These are phyloP conservation scores for Selenia dentaria DNA, from an alignment of 2,888 invertebrate genomes.

Conservation along the genomic window DNA sequence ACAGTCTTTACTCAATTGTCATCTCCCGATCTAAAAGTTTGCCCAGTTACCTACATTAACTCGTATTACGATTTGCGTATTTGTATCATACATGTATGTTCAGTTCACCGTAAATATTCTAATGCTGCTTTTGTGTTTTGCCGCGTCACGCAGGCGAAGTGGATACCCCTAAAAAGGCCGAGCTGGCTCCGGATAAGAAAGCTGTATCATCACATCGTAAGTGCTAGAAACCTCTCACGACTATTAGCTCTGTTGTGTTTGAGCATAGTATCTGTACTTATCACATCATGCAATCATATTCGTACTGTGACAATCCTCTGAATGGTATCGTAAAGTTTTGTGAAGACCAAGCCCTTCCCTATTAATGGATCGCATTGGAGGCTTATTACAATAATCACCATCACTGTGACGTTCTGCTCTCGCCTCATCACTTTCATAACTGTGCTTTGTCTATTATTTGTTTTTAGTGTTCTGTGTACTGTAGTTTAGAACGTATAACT, in stretches of 20 bases:
- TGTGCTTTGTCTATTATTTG: constrained; percentile 37
- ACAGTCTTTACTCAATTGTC: constrained; percentile 15
- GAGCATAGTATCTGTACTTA: constrained; percentile 23
- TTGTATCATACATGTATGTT: constrained; percentile 47
- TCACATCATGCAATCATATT: constrained; percentile 31
- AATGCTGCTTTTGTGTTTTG: constrained; percentile 83
- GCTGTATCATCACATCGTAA: constrained; percentile 78
- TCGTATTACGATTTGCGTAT: constrained; percentile 25
- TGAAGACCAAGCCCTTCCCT: constrained; percentile 14
- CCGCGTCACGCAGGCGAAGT: constrained; percentile 79
- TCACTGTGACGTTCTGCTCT: constrained; percentile 29
- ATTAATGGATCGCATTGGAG: constrained; percentile 34
- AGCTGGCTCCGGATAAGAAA: constrained; percentile 80
- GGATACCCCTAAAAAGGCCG: constrained; percentile 81
- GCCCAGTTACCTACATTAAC: constrained; percentile 7
- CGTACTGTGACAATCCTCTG: constrained; percentile 43
- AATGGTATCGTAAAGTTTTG: constrained; percentile 19
- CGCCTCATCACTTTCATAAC: constrained; percentile 34
- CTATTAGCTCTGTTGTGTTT: constrained; percentile 37
- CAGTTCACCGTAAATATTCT: constrained; percentile 67
- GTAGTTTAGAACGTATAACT: constrained; percentile 23
- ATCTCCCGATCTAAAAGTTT: constrained; percentile 15
- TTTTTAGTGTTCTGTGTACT: constrained; percentile 42
- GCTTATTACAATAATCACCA: constrained; percentile 42
- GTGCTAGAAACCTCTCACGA: constrained; percentile 78